Base-by-base conservation (phyloP, 2,797 vertebrate species). In the Enoplosus armatus region DNA sequence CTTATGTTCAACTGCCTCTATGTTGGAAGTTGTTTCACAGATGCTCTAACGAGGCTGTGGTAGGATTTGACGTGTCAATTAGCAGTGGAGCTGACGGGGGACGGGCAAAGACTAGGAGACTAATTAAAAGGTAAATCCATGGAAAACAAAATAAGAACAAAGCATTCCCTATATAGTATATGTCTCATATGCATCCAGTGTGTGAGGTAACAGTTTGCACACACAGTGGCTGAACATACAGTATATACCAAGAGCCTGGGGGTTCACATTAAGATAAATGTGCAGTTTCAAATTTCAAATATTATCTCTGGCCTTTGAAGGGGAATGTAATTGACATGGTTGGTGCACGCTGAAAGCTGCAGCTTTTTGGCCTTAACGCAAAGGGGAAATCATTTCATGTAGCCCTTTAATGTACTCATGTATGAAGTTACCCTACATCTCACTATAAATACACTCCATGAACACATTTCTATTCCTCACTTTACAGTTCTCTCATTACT, bases 51-150 rank as follows among this genome's bases (percentile, higher is more conserved):
- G 22, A 24, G 18, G 22, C 37, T 27, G 50, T 27, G 1, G 20
- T 26, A 51, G 26, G 33, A 72, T 70, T 63, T 76, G 58, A 77
- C 6, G 39, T 55, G 67, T 63, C 67, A 75, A 58, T 87, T 75
- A 72, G 48, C 74, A 72, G 50, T 18, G 1, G 4, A 55, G 35
- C 20, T 39, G 24, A 76, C 0, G 1, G 20, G 12, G 10, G n/a
- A 26, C 29, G 18, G 31, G 11, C 14, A 48, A n/a, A 29, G 22
- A 18, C 27, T 6, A 43, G 43, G 9, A 63, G 66, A 59, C 11
- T 48, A 66, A 53, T 37, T 18, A 31, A 33, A 62, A 54, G 26
- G 27, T 5, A 26, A 59, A 50, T 50, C 6, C 12, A 43, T n/a
- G 4, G 11, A n/a, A 67, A 71, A 37, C 16, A 24, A 29, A 65